Evolutionary conservation across 2,888 invertebrate genomes (phyloP), one percentile per base, ranked within the genome.

Genomic region (Sisyra nigra): DNA sequence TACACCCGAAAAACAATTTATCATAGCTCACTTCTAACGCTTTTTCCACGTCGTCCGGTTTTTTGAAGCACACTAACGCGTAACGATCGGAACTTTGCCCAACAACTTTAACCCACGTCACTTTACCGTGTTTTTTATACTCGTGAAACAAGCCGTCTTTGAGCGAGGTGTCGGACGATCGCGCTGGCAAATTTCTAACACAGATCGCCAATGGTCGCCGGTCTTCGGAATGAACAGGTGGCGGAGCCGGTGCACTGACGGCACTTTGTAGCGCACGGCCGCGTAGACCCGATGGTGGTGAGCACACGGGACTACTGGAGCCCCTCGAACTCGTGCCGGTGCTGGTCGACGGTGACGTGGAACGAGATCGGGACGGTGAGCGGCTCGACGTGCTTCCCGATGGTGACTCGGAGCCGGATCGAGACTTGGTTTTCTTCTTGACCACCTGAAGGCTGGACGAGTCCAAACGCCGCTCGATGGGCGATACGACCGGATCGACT

Each of bases 111-210:
- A 94, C 92, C 76, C 89, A 88, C 54, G 88, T 87, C 55, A 94
- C 93, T 68, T 94, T 94, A 49, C 94, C 96, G 67, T 93, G 91
- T 62, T 94, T 96, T 71, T 96, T 96, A 73, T 94, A 96, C 68
- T 94, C 94, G 69, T 96, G 94, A 69, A 91, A 96, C 53, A 96
- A 77, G 52, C 94, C 96, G 68, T 96, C 96, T 68, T 94, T 91
- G 54, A 96, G 71, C 56, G 92, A 93, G 54, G 91, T 89, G 65
- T 94, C 94, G 61, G 82, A 78, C 55, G 89, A 91, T 55, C 91
- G 74, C 49, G 83, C 76, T 50, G 91, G 91, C 57, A 92, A 71
- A 67, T 91, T 91, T 57, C 85, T 76, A 53, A 92, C 89, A 67
- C 89, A 88, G 59, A 91, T 88, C 50, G 88, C 89, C 55, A 88